Base-by-base conservation (phyloP, 1,140 invertebrate genomes). In the Neelides sp. region DNA sequence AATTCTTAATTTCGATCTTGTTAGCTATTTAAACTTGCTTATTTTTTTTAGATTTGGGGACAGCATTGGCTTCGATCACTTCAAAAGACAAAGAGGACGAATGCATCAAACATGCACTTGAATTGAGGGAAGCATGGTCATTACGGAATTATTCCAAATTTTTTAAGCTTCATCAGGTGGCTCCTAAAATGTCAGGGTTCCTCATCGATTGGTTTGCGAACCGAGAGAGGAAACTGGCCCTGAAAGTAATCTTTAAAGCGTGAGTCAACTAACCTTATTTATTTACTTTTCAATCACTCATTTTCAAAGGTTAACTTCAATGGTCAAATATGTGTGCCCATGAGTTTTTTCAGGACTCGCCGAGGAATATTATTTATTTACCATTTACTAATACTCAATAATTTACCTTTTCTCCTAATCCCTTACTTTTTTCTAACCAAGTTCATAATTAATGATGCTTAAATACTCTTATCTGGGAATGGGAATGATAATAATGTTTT, bases 121-220 rank as follows among this genome's bases (percentile, higher is more conserved):
- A 80, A 65, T 77, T 97, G 41, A 75, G 86, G 52, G 83, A 82
- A 52, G 88, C 91, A 7, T 97, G 91, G 91, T 80, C 82, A 52
- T 73, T 88, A 54, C 79, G 79, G 59, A 94, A 95, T 73, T 91
- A 89, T 68, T 81, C 87, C 67, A 82, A 76, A 66, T 86, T 97
- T 69, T 97, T 97, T 74, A 75, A 81, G 62, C 71, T 98, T 37
- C 96, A 95, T 69, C 75, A 75, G 53, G 67, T 66, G 40, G 83
- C 93, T 19, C 94, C 94, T 8, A 77, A 85, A 65, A 97, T 97
- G 93, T 81, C 87, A n/a, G 84, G 83, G 22, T 94, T 88, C 70
- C 75, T 98, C 42, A 87, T 98, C 70, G 91, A 97, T 70, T 95
- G 91, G 91, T 96, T 97, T 75, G 77, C 90, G 64, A 82, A 90